These are phyloP conservation scores for Trididemnum miniatum DNA, from an alignment of 23 tunicate species.

Conservation along the genomic window DNA sequence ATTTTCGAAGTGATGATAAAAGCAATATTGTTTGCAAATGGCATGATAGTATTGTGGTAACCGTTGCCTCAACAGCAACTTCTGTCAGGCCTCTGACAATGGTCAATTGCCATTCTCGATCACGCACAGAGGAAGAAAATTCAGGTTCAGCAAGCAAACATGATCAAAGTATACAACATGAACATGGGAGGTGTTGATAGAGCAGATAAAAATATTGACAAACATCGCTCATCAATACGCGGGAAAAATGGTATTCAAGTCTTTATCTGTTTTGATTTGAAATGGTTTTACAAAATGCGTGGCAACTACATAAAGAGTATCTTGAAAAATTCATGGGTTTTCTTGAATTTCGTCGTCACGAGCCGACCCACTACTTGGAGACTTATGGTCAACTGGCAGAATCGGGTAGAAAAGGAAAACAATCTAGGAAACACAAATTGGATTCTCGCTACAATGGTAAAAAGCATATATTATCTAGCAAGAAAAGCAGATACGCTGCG, in stretches of 20 bases:
- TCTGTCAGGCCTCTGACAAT: no score
- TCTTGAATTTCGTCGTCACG: not conserved
- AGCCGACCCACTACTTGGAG: not conserved
- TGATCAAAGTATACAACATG: not conserved
- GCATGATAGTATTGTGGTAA: constrained; percentile 23
- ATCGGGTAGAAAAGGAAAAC: not conserved
- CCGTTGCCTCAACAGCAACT: not conserved
- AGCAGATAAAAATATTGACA: not conserved
- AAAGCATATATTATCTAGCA: not conserved
- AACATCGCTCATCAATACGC: not conserved
- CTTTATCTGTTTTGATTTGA: not conserved
- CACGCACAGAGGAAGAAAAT: constrained; percentile 3
- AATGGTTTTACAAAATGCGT: no score
- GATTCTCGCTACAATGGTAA: no score
- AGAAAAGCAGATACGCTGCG: not conserved
- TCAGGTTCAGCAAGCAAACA: constrained; percentile 1
- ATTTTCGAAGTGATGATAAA: not conserved
- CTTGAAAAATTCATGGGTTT: not conserved
- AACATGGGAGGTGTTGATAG: constrained; percentile 14
- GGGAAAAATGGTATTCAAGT: not conserved
- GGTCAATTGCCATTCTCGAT: constrained; percentile 5
- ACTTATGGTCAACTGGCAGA: not conserved
- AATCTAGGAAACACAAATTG: not conserved
- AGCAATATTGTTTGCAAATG: constrained; percentile 9
- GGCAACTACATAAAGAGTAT: no score